phyloP scores from a whole-genome alignment of 2,888 invertebrate species.

The Conistra vaccinii region DNA sequence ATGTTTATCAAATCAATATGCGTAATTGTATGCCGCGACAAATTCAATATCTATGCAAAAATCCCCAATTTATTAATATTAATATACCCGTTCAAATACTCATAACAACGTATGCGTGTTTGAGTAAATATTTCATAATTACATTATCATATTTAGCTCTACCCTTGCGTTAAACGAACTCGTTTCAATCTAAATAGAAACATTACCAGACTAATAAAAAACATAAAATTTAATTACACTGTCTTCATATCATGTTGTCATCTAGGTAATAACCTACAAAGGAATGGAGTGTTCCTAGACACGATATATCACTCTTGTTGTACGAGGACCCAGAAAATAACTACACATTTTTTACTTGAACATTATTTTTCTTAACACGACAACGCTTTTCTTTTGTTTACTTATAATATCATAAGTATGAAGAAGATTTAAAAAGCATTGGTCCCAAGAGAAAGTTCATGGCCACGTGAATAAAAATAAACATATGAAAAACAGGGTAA shows the following conservation, averaged over 20 bases:
- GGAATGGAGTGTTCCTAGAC: conserved; percentile 38
- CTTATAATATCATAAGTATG: neutral
- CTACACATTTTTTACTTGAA: conserved; percentile 22
- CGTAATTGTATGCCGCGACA: neutral
- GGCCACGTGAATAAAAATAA: neutral
- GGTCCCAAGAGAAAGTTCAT: neutral
- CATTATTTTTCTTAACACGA: conserved; percentile 18
- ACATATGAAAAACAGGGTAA: neutral
- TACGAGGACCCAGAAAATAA: conserved; percentile 19
- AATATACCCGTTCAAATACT: neutral
- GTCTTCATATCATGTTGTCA: conserved; percentile 36
- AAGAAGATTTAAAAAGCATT: neutral
- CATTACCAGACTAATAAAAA: conserved; percentile 38
- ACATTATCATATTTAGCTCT: neutral
- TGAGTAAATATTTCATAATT: neutral
- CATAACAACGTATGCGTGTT: neutral
- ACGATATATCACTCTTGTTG: conserved; percentile 25
- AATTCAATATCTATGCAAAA: neutral
- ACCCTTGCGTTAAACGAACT: neutral
- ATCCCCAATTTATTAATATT: neutral
- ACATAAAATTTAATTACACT: conserved; percentile 46
- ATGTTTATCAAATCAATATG: neutral
- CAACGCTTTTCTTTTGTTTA: conserved; percentile 22
- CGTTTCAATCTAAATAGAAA: conserved; percentile 8
- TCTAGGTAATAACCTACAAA: conserved; percentile 42